Conservation (phyloP, 2,888 invertebrate species). For the Dorcus parallelipipedus region DNA sequence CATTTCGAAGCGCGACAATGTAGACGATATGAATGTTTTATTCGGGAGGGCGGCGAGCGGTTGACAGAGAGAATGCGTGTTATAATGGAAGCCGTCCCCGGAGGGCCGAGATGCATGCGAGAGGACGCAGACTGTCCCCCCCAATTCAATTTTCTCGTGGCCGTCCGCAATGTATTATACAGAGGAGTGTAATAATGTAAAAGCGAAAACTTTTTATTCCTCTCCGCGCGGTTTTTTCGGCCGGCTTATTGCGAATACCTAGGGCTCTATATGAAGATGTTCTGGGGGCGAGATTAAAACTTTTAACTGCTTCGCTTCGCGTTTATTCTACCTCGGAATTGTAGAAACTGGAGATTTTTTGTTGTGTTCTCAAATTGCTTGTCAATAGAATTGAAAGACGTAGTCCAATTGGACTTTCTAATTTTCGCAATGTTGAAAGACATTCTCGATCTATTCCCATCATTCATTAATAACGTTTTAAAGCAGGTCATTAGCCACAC, state of each 20-base stretch:
- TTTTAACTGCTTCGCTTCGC: too few relatives aligned
- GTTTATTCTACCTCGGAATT: too few relatives aligned
- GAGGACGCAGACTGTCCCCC: constrained; percentile 30
- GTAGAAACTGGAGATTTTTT: too few relatives aligned
- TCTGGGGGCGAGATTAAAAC: too few relatives aligned
- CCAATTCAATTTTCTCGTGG: constrained; percentile 38
- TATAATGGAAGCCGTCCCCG: constrained; percentile 35
- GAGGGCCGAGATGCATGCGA: constrained; percentile 34
- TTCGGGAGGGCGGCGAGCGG: constrained; percentile 25
- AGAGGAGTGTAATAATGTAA: constrained; percentile 26
- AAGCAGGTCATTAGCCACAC: constrained; percentile 1
- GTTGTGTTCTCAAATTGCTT: too few relatives aligned
- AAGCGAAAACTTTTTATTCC: constrained; percentile 17
- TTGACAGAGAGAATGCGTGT: constrained; percentile 33
- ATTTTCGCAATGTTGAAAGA: too few relatives aligned
- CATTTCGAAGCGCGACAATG: constrained; percentile 29
- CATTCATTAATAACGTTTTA: neutral
- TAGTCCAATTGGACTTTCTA: too few relatives aligned
- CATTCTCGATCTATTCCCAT: neutral
- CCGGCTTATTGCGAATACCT: too few relatives aligned
- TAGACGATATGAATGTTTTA: constrained; percentile 37
- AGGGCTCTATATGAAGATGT: too few relatives aligned
- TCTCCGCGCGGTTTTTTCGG: too few relatives aligned
- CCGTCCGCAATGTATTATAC: constrained; percentile 35
- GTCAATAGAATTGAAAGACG: too few relatives aligned